Evolutionary conservation across 2,888 invertebrate genomes (phyloP).

Genomic region (Onchidella celtica): DNA sequence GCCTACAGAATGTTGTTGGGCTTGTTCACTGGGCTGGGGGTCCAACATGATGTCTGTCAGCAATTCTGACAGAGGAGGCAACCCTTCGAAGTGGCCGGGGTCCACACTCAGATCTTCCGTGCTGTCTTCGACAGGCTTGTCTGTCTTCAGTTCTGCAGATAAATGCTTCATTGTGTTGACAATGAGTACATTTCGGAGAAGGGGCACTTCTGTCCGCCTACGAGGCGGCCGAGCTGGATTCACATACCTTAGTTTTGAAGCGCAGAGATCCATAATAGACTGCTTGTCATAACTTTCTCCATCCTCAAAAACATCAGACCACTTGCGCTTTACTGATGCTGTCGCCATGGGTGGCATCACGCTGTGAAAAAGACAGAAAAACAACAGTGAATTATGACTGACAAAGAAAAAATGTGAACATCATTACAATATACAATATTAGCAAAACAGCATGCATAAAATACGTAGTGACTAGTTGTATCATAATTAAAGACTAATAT

Average conservation of each 20-base stretch:
- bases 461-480: no score
- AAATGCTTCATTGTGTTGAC: constrained; percentile 49
- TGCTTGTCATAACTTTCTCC: constrained; percentile 44
- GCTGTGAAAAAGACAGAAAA: constrained; percentile 34
- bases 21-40: constrained; percentile 43
- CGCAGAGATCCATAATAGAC: constrained; percentile 45
- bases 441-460: no score
- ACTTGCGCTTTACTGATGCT: constrained; percentile 47
- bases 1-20: neutral
- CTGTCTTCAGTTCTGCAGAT: constrained; percentile 42
- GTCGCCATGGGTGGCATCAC: constrained; percentile 52
- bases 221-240: constrained; percentile 46
- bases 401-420: no score
- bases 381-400: neutral
- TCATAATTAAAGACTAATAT: no score
- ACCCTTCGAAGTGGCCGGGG: constrained; percentile 47
- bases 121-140: constrained; percentile 35
- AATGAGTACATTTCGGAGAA: constrained; percentile 47
- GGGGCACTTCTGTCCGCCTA: constrained; percentile 46
- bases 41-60: constrained; percentile 50
- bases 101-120: constrained; percentile 47
- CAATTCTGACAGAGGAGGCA: constrained; percentile 48
- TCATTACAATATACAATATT: no score
- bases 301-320: constrained; percentile 46
- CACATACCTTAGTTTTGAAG: constrained; percentile 48